phyloP scores from a whole-genome alignment of 2,888 invertebrate species.

The Allolobophora icterica region DNA sequence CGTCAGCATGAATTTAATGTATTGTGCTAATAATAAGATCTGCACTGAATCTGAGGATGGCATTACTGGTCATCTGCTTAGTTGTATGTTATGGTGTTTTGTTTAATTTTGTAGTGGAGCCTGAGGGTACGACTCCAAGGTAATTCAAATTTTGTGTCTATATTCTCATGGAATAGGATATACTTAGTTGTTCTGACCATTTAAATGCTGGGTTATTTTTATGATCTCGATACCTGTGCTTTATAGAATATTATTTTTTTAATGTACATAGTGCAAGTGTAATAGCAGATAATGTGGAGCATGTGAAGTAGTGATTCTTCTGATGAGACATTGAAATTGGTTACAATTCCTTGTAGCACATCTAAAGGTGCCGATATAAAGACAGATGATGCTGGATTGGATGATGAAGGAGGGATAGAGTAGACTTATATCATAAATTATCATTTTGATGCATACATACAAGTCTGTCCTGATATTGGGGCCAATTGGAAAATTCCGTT shows the following conservation, averaged over 20 bases:
- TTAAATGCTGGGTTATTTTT: background rate
- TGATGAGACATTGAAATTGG: too few relatives aligned
- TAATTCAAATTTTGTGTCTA: background rate
- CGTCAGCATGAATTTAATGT: background rate
- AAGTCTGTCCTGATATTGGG: too few relatives aligned
- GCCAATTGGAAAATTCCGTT: too few relatives aligned
- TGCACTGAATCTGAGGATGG: background rate
- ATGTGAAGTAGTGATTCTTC: background rate
- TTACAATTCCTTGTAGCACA: too few relatives aligned
- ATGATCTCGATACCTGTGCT: background rate
- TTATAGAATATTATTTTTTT: background rate
- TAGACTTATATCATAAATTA: too few relatives aligned
- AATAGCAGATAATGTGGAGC: background rate
- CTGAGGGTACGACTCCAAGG: conserved; percentile 35
- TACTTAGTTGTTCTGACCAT: background rate
- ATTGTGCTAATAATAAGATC: background rate
- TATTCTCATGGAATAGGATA: background rate
- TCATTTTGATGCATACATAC: too few relatives aligned
- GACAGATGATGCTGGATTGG: too few relatives aligned
- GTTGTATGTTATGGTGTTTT: background rate
- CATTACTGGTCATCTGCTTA: background rate
- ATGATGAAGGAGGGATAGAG: too few relatives aligned
- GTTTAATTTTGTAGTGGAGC: conserved; percentile 32
- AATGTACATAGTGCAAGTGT: background rate
- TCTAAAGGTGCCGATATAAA: too few relatives aligned